phyloP scores from a whole-genome alignment of 2,113 vertebrate species.

The Macroglossus sobrinus region DNA sequence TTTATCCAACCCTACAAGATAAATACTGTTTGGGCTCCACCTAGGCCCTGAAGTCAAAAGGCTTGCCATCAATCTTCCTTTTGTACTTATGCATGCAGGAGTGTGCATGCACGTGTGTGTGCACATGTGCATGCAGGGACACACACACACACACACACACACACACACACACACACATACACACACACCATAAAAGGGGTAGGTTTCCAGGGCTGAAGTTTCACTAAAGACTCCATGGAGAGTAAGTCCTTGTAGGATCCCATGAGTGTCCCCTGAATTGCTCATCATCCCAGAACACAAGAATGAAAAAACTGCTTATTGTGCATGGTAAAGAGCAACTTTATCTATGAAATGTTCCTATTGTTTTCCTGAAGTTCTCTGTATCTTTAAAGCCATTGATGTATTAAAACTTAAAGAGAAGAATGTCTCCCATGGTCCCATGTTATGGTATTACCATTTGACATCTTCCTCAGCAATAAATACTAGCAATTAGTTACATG shows the following conservation, averaged over 20 bases:
- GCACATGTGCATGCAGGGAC: fast-evolving
- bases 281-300: background rate
- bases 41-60: background rate
- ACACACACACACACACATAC: background rate
- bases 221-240: background rate
- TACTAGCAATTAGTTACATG: background rate
- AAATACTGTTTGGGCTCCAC: background rate
- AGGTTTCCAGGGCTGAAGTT: background rate
- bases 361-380: background rate
- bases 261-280: background rate
- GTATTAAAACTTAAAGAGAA: background rate
- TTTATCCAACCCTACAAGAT: background rate
- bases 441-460: background rate
- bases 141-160: too few species aligned
- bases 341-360: background rate
- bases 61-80: background rate
- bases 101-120: too few species aligned
- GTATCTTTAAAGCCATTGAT: background rate
- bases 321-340: background rate
- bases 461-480: background rate
- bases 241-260: background rate
- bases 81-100: background rate
- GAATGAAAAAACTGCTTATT: background rate
- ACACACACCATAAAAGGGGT: background rate
- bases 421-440: fast-evolving